phyloP scores from a whole-genome alignment of 2,113 vertebrate genomes.

The Ifrita kowaldi region DNA sequence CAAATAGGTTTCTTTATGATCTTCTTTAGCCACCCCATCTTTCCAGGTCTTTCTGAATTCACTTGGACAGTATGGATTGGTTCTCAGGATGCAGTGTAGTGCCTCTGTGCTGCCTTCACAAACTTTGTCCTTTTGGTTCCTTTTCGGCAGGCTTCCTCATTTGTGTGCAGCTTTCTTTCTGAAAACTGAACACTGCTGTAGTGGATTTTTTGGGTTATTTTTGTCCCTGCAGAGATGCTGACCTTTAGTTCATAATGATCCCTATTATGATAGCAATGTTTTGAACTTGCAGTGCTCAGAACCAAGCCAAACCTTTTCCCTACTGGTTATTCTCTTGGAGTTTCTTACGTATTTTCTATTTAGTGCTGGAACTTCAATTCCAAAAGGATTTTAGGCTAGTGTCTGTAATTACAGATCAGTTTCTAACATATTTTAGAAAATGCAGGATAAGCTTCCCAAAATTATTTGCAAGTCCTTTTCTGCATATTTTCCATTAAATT shows the following conservation, averaged over 20 bases:
- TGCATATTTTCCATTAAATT: not conserved
- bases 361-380: not conserved
- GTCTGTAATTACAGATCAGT: not conserved
- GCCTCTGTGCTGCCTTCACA: not conserved
- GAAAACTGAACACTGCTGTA: not conserved
- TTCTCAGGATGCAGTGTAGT: not conserved
- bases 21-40: not conserved
- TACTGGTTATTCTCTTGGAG: not conserved
- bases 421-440: not conserved
- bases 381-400: not conserved
- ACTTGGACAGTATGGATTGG: not conserved
- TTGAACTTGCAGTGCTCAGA: not conserved
- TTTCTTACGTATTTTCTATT: not conserved
- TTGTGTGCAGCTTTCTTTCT: not conserved
- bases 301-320: not conserved
- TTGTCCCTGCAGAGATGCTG: not conserved
- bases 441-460: not conserved
- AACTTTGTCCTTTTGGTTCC: not conserved
- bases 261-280: not conserved
- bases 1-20: not conserved
- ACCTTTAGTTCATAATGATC: constrained; percentile 14
- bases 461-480: not conserved
- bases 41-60: not conserved
- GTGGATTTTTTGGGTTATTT: not conserved
- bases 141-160: not conserved